Evolutionary conservation across 1,140 invertebrate species (phyloP), one percentile per base, ranked within the genome.

Genomic region (Aricia agestis): DNA sequence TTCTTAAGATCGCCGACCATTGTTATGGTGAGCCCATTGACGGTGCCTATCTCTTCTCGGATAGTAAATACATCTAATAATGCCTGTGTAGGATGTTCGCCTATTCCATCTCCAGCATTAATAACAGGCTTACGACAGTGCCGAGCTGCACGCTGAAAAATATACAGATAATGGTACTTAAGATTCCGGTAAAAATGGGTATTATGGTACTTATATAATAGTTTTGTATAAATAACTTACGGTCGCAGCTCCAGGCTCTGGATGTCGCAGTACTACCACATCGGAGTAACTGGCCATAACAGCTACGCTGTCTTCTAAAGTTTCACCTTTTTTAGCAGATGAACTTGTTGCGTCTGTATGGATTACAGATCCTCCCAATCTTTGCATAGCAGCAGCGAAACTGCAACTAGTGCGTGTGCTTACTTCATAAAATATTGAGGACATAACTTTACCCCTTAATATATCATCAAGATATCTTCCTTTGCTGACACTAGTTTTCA

Each of bases 1-100:
- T 99, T 97, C 85, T 99, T 99, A 74, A 99, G 92, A 92, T 99
- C 99, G 9, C 99, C 99, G 66, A 99, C 94, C 95, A 98, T 96
- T 6, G 97, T 98, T 66, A 98, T 97, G 0, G 97, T 99, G 1
- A 99, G 92, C 0, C 97, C 97, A 85, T 99, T 99, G 0, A 99
- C 98, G 0, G 98, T 99, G 74, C 98, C 98, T 76, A 99, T 98
- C 93, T 99, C 99, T 92, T 99, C 98, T 82, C 98, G 93, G 78
- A 99, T 99, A 17, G 99, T 99, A 83, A 99, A 99, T 7, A 99
- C 95, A 91, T 99, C 99, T 1, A 99, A 92, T 15, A 99, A 89
- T 0, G 99, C 99, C 93, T 99, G 99, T 0, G 98, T 99, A 0
- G 99, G 99, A 93, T 99, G 99, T 92, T 99, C 98, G 0, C 99